Base-by-base conservation (phyloP, 2,888 invertebrate genomes). In the Lasioglossum malachurum region DNA sequence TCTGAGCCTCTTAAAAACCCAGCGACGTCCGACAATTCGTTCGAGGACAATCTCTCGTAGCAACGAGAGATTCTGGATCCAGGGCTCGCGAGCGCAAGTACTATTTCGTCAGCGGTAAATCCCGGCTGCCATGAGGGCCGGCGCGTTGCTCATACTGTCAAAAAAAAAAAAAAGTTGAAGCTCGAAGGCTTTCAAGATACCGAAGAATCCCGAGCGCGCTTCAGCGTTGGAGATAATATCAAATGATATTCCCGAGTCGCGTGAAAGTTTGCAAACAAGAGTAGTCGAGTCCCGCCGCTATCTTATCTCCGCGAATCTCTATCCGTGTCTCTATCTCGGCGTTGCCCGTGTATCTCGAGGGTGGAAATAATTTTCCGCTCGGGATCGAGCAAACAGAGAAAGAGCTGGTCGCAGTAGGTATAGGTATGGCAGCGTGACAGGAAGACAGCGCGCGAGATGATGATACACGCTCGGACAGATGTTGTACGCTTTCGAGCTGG, bases 391-490 rank as follows among this genome's bases (percentile, higher is more conserved):
- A 31, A 31, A 64, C 64, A 31, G 19, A 69, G 38, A 35, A 23
- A 69, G 69, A 69, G 38, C 38, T 3, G n/a, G n/a, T n/a, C 57
- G n/a, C 57, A 12, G 57, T n/a, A 57, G 57, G 12, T 53, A 31
- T 53, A 53, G 23, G 23, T n/a, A 35, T 3, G 69, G 23, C 23
- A 19, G 31, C 80, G 71, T 41, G 83, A 19, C 31, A 49, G 72
- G 49, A 64, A 77, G 74, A 16, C 60, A 46, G 35, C 31, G 38
- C 23, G 27, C 41, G 64, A 71, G 78, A 77, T 75, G 78, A 80
- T 75, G 84, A 83, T 75, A 80, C 53, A 76, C 72, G 80, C 41
- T 44, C 19, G 64, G 78, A 77, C 91, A 91, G 91, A 90, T 91
- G 90, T 89, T 79, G 46, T 27, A 7, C 44, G 46, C 49, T 53